Base-by-base conservation (phyloP, 2,888 invertebrate genomes). In the Eledona agricola region DNA sequence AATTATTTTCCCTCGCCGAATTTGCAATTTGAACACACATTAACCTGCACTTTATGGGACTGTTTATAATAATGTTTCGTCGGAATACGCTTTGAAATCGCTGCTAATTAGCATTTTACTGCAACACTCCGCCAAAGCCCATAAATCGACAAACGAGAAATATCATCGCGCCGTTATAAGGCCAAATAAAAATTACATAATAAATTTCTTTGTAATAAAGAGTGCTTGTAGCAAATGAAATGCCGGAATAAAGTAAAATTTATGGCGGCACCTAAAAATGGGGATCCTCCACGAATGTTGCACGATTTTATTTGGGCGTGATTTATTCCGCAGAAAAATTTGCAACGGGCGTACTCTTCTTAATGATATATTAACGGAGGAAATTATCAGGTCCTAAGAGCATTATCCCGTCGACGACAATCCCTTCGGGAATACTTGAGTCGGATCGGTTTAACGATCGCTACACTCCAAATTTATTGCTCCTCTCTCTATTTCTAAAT, bases 321-420 rank as follows among this genome's bases (percentile, higher is more conserved):
- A 23, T 22, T 37, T 6, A 25, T 9, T 26, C 11, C 11, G 26
- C n/a, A 26, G 29, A 13, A 29, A 29, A 29, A 29, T 3, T 0
- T 5, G 13, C 5, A 10, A 9, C 15, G 12, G 4, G 4, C 5
- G 29, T 13, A 13, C 4, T 31, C 19, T 42, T 20, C 31, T 22
- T 42, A 42, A 42, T 42, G 19, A 2, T 13, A 11, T 42, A 28
- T 42, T 42, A 42, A 29, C 29, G 42, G 13, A 16, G 42, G 42
- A 42, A 42, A 42, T 42, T 42, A 42, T 42, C 20, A 42, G 29
- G 19, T 42, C 42, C 42, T 42, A 42, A 42, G 42, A 29, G 29
- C 42, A 29, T 42, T 42, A 42, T 42, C 42, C 29, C 31, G 42
- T 20, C 20, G 22, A 22, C 31, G 42, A 29, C 42, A 31, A 22